Percentiles rank a stretch among this genome's conserved stretches.
Evolutionary conservation across 2,113 vertebrate genomes (phyloP).

Genomic region (Haplochromis vanheusdeni): DNA sequence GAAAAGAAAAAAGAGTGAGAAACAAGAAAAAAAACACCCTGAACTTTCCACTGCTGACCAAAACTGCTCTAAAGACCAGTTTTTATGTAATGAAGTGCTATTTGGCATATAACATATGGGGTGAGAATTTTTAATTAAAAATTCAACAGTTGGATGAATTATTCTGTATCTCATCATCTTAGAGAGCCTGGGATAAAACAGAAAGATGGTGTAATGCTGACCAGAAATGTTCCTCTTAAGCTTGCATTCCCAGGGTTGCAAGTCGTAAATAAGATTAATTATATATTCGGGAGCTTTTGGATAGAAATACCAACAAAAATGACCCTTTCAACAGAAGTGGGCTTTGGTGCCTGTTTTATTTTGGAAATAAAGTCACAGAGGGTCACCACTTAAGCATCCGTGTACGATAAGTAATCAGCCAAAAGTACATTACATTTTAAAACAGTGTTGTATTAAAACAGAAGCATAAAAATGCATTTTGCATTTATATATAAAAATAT

Average conservation of each 20-base stretch:
- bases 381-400: background rate
- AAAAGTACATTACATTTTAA: background rate
- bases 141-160: slow-evolving; percentile 37
- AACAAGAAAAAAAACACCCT: background rate
- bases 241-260: background rate
- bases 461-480: background rate
- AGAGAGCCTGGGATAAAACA: slow-evolving; percentile 5
- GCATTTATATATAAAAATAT: background rate
- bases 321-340: background rate
- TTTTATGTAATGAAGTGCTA: slow-evolving; percentile 4
- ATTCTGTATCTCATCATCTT: slow-evolving; percentile 36
- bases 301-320: background rate
- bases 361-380: background rate
- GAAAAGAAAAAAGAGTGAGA: background rate
- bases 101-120: slow-evolving; percentile 23
- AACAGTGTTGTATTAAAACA: background rate
- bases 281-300: background rate
- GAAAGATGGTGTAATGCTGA: background rate
- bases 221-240: background rate
- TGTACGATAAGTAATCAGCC: background rate
- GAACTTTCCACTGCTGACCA: background rate
- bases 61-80: background rate
- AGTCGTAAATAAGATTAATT: background rate
- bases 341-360: background rate
- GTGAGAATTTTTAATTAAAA: slow-evolving; percentile 34